Evolutionary conservation across 1,140 invertebrate genomes (phyloP), one percentile per base, ranked within the genome.

Genomic region (Drosophila santomea): DNA sequence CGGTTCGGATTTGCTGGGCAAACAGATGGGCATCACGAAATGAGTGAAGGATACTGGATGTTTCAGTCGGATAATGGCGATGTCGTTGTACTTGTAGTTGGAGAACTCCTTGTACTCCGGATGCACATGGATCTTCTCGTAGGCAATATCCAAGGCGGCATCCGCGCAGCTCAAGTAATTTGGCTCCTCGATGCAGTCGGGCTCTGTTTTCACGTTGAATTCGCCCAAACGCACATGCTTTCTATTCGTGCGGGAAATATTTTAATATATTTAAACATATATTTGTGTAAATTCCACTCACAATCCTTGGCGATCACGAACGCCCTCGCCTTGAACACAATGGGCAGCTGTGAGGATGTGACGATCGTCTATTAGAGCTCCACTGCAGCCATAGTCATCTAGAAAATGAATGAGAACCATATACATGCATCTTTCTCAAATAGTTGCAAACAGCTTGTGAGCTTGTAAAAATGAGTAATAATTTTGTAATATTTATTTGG

Each of bases 261-360:
- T 38, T 2, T 15, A 3, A 0, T 8, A 39, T 11, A 32, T n/a
- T 32, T 28, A 44, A 39, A 39, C 12, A 4, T 14, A 39, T 7
- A 14, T 14, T 14, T 14, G 6, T 11, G 8, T 45, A 14, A 23
- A 0, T 12, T 15, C 14, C 15, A 74, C 91, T 83, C 71, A 92
- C 91, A 92, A 43, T 59, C 91, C 91, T 10, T 69, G 60, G 2
- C 86, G 78, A 25, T 90, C 74, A 1, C 90, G 74, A 12, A 91
- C 85, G 12, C 81, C 74, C 91, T 66, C 84, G 32, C 95, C 95
- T 74, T 95, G 94, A 2, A 98, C 93, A 78, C 97, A 98, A 90
- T 98, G 97, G 0, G 96, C 97, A 0, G 97, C 97, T 0, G 97
- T 98, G 14, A 95, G 76, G 10, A 95, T 93, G 60, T 95, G 95